These are phyloP conservation scores for Lepidocyrtoides sp. DNA, from an alignment of 2,888 invertebrate genomes.

Conservation along the genomic window DNA sequence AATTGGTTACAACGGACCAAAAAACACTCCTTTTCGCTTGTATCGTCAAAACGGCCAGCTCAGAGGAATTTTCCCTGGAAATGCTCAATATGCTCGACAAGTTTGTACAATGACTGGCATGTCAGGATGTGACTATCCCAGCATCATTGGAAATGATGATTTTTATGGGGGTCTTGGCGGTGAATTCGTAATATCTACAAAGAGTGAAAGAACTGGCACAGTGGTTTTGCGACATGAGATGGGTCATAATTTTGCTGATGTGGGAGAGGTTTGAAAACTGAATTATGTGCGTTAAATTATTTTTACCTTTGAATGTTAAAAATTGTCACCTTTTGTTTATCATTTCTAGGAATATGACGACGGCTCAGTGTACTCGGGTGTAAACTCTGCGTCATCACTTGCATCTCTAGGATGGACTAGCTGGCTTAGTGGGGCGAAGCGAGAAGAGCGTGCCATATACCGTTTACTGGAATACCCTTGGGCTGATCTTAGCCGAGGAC, in stretches of 20 bases:
- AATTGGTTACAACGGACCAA: conserved; percentile 82
- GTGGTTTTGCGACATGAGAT: conserved; percentile 79
- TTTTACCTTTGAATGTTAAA: no score
- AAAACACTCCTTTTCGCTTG: conserved; percentile 80
- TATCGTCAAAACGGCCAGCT: conserved; percentile 81
- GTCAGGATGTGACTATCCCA: conserved; percentile 83
- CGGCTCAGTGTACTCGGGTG: conserved; percentile 80
- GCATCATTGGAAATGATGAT: conserved; percentile 84
- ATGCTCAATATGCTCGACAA: conserved; percentile 79
- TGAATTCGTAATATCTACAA: conserved; percentile 84
- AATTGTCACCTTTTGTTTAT: no score
- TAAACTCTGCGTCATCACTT: conserved; percentile 75
- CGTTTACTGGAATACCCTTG: conserved; percentile 82
- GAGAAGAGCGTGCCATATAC: conserved; percentile 80
- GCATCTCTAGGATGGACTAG: conserved; percentile 76
- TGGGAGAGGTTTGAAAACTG: no score
- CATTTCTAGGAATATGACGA: conserved; percentile 82
- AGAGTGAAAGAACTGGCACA: conserved; percentile 82
- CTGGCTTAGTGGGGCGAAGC: conserved; percentile 76
- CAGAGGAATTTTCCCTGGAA: conserved; percentile 82
- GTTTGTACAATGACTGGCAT: conserved; percentile 81
- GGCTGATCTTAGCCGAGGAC: conserved; percentile 71
- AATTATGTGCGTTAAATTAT: no score
- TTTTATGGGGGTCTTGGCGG: conserved; percentile 85
- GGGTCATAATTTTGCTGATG: conserved; percentile 49